Evolutionary conservation across 2,113 vertebrate species (phyloP), one percentile per base, ranked within the genome.

Genomic region (Dryoscopus gambensis): DNA sequence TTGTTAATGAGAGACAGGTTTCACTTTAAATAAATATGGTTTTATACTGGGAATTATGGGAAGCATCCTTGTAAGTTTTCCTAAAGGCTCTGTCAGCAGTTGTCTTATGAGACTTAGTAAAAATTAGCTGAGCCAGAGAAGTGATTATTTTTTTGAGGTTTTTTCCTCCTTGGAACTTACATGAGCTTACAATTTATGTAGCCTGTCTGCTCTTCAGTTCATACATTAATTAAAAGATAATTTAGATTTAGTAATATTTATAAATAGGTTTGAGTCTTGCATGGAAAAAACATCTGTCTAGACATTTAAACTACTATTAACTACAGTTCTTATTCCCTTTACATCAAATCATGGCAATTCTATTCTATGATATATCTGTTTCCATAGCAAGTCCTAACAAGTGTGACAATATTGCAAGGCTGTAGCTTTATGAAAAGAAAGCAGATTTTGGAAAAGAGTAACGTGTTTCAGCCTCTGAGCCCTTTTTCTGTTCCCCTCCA

Each of bases 401-500:
- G 40, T 75, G 46, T 59, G 94, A 80, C 9, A 68, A 13, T 64
- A 88, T 70, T 64, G 3, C 40, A 87, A 81, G 37, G 13, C n/a
- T 87, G 37, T 40, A 83, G 37, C 40, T 68, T 65, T 30, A 33
- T 40, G 11, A n/a, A 84, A 74, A 55, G 24, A 55, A 60, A 40
- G 5, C 53, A 31, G 31, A 28, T 83, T 90, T 52, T 95, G 53
- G 73, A 37, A 47, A 73, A 67, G 46, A 49, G 40, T 42, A 5
- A 21, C 55, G 40, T 50, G 15, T 87, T 93, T 64, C 57, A 95
- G n/a, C n/a, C 90, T 87, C 30, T 83, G 35, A 49, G 46, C 20
- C 47, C 17, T 25, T 60, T 56, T 91, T 20, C 82, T 95, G 50
- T 56, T 15, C 31, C 73, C 46, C 17, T 98, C 19, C 98, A 99